A percentile compares a stretch with the other conserved stretches of the same genome.
Evolutionary conservation across 2,888 invertebrate genomes (phyloP).

Genomic region (Ophion ellenae): DNA sequence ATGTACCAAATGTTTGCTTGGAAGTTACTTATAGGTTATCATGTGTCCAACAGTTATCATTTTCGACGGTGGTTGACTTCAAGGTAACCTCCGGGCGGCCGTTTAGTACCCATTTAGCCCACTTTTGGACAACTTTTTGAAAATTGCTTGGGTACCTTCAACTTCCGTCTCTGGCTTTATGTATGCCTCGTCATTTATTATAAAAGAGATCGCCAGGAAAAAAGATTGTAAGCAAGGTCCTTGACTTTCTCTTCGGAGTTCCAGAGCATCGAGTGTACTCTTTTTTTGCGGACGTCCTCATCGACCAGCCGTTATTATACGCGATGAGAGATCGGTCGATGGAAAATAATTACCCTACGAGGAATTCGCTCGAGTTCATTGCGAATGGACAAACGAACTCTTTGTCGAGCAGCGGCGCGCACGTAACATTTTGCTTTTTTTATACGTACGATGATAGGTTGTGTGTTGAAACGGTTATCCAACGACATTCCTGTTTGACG

Average conservation of each 20-base stretch:
- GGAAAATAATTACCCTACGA: constrained; percentile 67
- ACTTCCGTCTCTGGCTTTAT: neutral
- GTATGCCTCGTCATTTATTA: too few relatives aligned
- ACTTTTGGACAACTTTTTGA: too few relatives aligned
- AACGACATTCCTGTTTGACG: constrained; percentile 73
- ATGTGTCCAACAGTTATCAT: too few relatives aligned
- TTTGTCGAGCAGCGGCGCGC: constrained; percentile 73
- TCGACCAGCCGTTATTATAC: constrained; percentile 31
- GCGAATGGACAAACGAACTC: constrained; percentile 56
- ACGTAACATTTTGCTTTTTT: constrained; percentile 60
- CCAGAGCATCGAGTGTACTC: neutral
- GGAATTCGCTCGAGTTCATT: constrained; percentile 31
- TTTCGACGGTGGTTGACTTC: too few relatives aligned
- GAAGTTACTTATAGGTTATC: too few relatives aligned
- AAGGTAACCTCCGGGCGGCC: neutral
- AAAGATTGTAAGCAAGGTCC: constrained; percentile 9
- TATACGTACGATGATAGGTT: constrained; percentile 31
- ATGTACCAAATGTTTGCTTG: neutral
- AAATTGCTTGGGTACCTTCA: too few relatives aligned
- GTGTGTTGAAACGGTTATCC: constrained; percentile 39
- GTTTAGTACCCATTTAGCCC: too few relatives aligned
- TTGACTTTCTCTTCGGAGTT: constrained; percentile 17
- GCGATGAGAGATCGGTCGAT: constrained; percentile 65
- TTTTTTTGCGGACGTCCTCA: constrained; percentile 31
- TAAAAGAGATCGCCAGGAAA: neutral